These are phyloP conservation scores for Pelvicachromis taeniatus DNA, from an alignment of 2,113 vertebrate genomes.

Conservation along the genomic window DNA sequence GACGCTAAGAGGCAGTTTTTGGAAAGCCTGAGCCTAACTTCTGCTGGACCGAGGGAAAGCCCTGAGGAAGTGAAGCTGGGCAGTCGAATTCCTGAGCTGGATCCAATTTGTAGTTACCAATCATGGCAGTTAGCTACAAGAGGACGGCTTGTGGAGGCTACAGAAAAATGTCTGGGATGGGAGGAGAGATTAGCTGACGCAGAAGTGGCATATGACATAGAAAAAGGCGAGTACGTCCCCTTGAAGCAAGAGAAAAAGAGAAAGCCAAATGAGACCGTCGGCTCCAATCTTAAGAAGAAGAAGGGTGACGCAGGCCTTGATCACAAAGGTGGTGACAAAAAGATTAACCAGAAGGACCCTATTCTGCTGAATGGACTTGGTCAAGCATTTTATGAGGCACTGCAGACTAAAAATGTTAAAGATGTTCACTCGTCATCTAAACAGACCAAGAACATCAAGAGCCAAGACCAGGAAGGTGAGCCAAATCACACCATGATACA, in stretches of 20 bases:
- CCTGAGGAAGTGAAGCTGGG: constrained; percentile 60
- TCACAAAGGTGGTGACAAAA: constrained; percentile 42
- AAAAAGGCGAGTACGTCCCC: constrained; percentile 84
- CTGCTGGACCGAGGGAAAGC: constrained; percentile 51
- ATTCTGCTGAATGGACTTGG: constrained; percentile 65
- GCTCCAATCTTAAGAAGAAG: constrained; percentile 58
- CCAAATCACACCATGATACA: neutral
- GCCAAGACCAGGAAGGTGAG: constrained; percentile 50
- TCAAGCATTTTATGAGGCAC: constrained; percentile 62
- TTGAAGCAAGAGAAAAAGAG: constrained; percentile 88
- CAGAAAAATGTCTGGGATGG: constrained; percentile 85
- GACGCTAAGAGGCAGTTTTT: constrained; percentile 76
- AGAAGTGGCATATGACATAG: constrained; percentile 82
- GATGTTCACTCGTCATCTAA: constrained; percentile 22
- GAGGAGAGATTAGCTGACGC: constrained; percentile 83
- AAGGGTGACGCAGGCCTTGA: constrained; percentile 37
- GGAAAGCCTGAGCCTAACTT: constrained; percentile 80
- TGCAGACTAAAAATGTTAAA: constrained; percentile 54
- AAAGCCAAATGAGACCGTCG: constrained; percentile 75
- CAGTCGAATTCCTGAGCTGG: constrained; percentile 84
- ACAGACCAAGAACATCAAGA: constrained; percentile 19
- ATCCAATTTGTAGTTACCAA: constrained; percentile 94
- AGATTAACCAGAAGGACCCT: constrained; percentile 48
- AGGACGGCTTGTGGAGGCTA: constrained; percentile 85
- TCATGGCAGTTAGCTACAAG: constrained; percentile 93